Evolutionary conservation across 2,113 vertebrate genomes (phyloP), one percentile per base, ranked within the genome.

Genomic region (Lagopus leucura): DNA sequence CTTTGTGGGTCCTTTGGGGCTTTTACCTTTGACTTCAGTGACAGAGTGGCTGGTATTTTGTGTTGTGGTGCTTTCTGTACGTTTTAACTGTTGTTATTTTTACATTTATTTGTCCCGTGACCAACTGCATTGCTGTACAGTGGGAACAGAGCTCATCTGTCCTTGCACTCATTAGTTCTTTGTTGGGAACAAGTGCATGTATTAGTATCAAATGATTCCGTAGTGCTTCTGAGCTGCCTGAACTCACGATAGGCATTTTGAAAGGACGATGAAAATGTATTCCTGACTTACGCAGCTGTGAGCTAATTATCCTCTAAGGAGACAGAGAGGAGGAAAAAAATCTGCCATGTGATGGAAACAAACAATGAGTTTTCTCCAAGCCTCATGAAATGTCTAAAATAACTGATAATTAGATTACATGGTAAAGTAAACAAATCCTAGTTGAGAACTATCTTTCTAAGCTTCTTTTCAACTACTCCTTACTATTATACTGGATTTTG

Each of bases 331-430:
- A 14, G 9, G 16, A 6, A 10, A 30, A 61, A 77, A 70, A 57
- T 17, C 54, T 82, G 72, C 42, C 64, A 67, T 43, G 66, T 73
- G 61, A 3, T 87, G 66, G 58, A 93, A 92, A 94, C 64, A 95
- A 89, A 85, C 60, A 43, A 12, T 34, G n/a, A 87, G 70, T 94
- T 93, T 90, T 87, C 80, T 93, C 60, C 77, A 81, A 91, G 80
- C 87, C 60, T 94, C 82, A 48, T 10, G 47, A 94, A 92, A 92
- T 93, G 73, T 24, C 88, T 91, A 86, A 94, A 96, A 94, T 85
- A 96, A 90, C 58, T 94, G 76, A 73, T 93, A 93, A 96, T 94
- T 94, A 94, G 88, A 86, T 89, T 64, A 94, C 88, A 96, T 93
- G 86, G 65, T 82, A 79, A 96, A 94, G 76, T 91, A 84, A 92